These are phyloP conservation scores for Spinibarbus caldwelli DNA, from an alignment of 2,797 vertebrate genomes.

Conservation along the genomic window DNA sequence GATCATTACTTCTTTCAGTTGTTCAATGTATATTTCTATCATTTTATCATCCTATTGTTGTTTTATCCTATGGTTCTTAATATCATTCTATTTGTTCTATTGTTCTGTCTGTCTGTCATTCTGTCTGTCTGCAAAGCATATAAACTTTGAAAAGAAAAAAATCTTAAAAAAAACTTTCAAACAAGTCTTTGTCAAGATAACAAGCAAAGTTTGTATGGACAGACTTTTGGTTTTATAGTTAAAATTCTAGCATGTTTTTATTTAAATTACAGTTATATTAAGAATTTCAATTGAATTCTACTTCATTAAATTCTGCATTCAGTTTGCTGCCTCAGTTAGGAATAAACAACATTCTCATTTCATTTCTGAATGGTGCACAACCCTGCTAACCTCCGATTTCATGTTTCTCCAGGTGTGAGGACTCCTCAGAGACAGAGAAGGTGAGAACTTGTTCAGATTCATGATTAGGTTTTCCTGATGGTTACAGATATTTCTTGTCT, in stretches of 20 bases:
- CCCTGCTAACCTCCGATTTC: background rate
- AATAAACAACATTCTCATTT: background rate
- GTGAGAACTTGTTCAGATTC: background rate
- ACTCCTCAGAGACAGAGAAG: background rate
- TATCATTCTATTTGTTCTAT: no score
- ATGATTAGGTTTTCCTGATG: background rate
- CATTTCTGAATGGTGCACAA: background rate
- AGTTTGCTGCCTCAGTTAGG: background rate
- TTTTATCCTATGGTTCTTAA: no score
- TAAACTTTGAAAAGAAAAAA: no score
- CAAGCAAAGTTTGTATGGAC: no score
- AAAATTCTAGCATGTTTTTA: background rate
- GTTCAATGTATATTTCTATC: no score
- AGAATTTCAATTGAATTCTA: background rate
- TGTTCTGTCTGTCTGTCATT: no score
- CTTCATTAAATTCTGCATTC: background rate
- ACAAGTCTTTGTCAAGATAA: no score
- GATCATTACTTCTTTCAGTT: no score
- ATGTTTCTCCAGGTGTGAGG: background rate
- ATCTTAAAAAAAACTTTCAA: no score
- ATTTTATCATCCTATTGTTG: no score
- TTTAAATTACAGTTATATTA: background rate
- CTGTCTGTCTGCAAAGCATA: no score
- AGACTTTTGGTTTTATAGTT: no score
- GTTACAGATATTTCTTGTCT: background rate